Evolutionary conservation across 1,140 invertebrate species (phyloP).

Genomic region (Bilobella aurantiaca): DNA sequence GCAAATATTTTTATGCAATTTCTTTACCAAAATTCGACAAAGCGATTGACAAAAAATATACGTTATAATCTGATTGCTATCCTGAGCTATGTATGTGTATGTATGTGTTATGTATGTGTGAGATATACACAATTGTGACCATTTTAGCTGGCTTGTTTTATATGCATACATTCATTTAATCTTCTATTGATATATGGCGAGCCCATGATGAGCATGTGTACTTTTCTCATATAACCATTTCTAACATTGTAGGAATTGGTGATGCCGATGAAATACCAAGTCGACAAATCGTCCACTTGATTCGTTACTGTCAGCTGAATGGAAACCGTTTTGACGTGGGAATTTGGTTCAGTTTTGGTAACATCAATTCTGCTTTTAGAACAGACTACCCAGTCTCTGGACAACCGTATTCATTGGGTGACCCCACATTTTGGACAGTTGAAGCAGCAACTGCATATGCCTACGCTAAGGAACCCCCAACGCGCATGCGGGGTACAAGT

Average conservation of each 20-base stretch:
- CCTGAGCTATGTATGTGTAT: no score
- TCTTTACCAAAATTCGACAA: no score
- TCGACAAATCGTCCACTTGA: neutral
- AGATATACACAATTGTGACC: no score
- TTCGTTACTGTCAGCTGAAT: conserved; percentile 4
- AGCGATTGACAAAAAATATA: no score
- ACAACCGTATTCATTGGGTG: neutral
- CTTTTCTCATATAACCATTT: neutral
- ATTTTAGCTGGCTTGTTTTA: no score
- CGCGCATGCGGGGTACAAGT: neutral
- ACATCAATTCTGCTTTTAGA: conserved; percentile 2
- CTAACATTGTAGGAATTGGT: conserved; percentile 6
- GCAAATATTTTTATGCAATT: no score
- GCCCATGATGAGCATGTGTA: neutral
- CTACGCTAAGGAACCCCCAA: neutral
- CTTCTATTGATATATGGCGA: no score
- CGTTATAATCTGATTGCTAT: no score
- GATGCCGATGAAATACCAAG: conserved; percentile 13
- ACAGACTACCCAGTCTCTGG: conserved; percentile 6
- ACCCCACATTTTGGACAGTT: conserved; percentile 10
- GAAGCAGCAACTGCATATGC: neutral
- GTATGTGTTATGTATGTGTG: no score
- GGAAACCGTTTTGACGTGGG: conserved; percentile 7
- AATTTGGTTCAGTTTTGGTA: conserved; percentile 14
- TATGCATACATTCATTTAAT: no score